Base-by-base conservation (phyloP, 1,140 invertebrate species). In the Heliconius nattereri region DNA sequence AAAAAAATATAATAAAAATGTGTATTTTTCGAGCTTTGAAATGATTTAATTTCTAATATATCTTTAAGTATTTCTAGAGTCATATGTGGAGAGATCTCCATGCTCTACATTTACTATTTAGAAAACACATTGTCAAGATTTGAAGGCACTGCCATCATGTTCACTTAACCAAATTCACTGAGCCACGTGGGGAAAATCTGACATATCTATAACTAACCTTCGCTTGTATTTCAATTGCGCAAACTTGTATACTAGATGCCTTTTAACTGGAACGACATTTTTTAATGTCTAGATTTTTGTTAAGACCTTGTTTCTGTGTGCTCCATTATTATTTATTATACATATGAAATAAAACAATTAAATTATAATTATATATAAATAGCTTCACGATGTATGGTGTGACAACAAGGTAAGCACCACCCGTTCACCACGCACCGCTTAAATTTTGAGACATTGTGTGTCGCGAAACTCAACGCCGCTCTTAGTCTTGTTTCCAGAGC, bases 241-340 rank as follows among this genome's bases (percentile, higher is more conserved):
- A 60, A 60, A n/a, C 20, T 23, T 11, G 23, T 66, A 29, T 7
- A 23, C 60, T n/a, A 66, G 60, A 66, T 66, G 26, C 60, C 60
- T 66, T 66, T 26, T 13, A 66, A 66, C 60, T 66, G 60, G 60
- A 66, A 66, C 60, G 60, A 66, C 60, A 66, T 66, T 26, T 66
- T 66, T 26, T 66, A 66, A 26, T 66, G 13, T 26, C 23, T 13
- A 66, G 23, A 66, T 66, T 26, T 66, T 66, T 66, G 11, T 66
- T 23, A 11, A 29, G 23, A 66, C 26, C 23, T 66, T 26, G 9
- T 66, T 66, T 26, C 60, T 66, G 5, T 7, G 1, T 29, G 60
- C 2, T 13, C 23, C 13, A 29, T 66, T 66, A 57, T 32, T 19
- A 52, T 40, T 40, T 52, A 52, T 57, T 57, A 45, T 45, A 16